Conservation (phyloP, 30 jellyfish, hydroid and myxozoan species). For the Hydractinia echinata region DNA sequence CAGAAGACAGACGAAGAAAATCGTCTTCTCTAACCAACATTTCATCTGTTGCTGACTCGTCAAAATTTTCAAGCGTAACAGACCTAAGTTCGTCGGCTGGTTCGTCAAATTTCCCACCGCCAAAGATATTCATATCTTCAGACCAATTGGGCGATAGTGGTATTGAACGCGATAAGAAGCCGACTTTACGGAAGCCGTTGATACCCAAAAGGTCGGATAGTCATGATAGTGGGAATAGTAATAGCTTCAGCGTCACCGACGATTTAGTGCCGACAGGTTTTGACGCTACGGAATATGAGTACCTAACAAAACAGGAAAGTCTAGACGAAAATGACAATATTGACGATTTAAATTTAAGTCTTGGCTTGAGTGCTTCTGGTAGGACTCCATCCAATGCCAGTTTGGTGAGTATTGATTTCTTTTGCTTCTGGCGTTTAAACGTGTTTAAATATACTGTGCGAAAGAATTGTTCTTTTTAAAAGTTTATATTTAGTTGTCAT, state of each 20-base stretch:
- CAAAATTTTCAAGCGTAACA: too few species aligned
- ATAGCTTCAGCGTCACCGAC: not conserved
- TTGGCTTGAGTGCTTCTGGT: constrained; percentile 41
- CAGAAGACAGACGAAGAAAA: too few species aligned
- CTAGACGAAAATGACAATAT: constrained; percentile 17
- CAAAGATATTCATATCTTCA: constrained; percentile 3
- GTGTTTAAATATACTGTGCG: too few species aligned
- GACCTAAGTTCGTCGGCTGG: too few species aligned
- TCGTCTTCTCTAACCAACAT: too few species aligned
- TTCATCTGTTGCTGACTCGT: too few species aligned
- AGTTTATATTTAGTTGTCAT: too few species aligned
- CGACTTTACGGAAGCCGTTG: constrained; percentile 26
- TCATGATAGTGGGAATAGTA: not conserved
- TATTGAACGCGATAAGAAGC: constrained; percentile 17
- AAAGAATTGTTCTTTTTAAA: too few species aligned
- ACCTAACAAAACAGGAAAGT: constrained; percentile 38
- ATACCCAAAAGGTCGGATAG: not conserved
- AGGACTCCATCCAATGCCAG: constrained; percentile 48
- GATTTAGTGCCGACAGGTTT: constrained; percentile 47
- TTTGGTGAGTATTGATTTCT: constrained; percentile 45
- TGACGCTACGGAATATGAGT: constrained; percentile 83
- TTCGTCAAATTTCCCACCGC: not conserved
- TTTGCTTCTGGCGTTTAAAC: not conserved
- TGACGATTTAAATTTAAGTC: constrained; percentile 16
- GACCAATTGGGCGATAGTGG: not conserved